Base-by-base conservation (phyloP, 2,113 vertebrate species). In the Stomatorhinus ivindoensis region DNA sequence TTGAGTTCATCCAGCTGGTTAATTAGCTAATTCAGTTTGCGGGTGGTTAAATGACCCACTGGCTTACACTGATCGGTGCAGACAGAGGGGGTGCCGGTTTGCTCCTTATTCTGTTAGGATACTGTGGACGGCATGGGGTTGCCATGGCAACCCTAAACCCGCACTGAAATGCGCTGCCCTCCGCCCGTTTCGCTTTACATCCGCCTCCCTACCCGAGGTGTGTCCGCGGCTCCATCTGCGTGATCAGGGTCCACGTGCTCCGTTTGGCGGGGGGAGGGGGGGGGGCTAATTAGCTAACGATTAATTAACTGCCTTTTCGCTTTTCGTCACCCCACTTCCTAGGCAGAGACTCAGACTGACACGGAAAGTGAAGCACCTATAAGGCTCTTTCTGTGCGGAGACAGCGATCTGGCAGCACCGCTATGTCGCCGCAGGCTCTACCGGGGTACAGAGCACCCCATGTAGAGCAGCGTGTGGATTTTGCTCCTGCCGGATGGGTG, bases 1-100 rank as follows among this genome's bases (percentile, higher is more conserved):
- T 35, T 35, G 42, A 42, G 53, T 82, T 31, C 48, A 51, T 31
- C 51, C 51, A 50, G 76, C 88, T 89, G 88, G 55, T 88, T 87
- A 90, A 90, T 90, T 47, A 83, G 50, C 69, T 24, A 69, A 80
- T 47, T 89, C 44, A 48, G 24, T 80, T 58, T 83, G 65, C 76
- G 27, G n/a, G n/a, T 17, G 48, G 85, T 55, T 53, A 51, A 87
- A 27, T 7, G 50, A 53, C 17, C 17, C 42, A 21, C 21, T 24
- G 80, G 31, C 42, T n/a, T 11, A 83, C 44, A 44, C 21, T 42
- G 42, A 46, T 4, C 7, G 80, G 21, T 17, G 31, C 69, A 76
- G 35, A 35, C 69, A 39, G 69, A 35, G 69, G 27, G 31, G 69
- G 31, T 13, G 31, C 13, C 3, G 8, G 69, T 73, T 13, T 39